Evolutionary conservation across 2,113 vertebrate species (phyloP).

Genomic region (Hassar affinis): DNA sequence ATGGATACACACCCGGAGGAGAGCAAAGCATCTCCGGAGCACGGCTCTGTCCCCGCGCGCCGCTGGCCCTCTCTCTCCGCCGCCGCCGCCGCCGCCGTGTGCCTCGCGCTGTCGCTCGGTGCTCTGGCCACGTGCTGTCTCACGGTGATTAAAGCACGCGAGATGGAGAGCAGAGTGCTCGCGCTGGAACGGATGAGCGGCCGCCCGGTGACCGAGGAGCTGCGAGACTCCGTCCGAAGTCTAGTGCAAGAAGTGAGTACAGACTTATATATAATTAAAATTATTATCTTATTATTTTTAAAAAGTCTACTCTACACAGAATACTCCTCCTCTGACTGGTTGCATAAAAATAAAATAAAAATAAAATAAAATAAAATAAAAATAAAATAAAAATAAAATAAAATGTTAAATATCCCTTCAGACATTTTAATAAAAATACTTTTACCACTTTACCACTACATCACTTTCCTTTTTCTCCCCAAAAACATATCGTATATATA

Average conservation of each 20-base stretch:
- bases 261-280: not conserved
- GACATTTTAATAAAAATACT: not conserved
- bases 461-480: no score
- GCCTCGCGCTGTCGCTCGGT: constrained; percentile 76
- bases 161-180: constrained; percentile 80
- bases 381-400: no score
- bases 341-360: no score
- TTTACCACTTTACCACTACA: not conserved
- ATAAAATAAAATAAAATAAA: no score
- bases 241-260: constrained; percentile 10
- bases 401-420: not conserved
- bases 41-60: constrained; percentile 47
- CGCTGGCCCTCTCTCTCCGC: constrained; percentile 63
- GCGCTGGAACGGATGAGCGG: constrained; percentile 74
- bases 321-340: no score
- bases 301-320: no score
- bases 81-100: constrained; percentile 62
- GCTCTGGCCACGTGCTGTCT: constrained; percentile 79
- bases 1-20: constrained; percentile 59
- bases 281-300: no score
- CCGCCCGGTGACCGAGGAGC: constrained; percentile 62
- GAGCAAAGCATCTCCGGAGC: constrained; percentile 9
- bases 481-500: no score
- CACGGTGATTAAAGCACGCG: constrained; percentile 80
- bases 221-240: constrained; percentile 47